A percentile compares a stretch with the other conserved stretches of the same genome.
These are phyloP conservation scores for Xenopus laevis DNA, from an alignment of 2,113 vertebrate genomes.

Conservation along the genomic window DNA sequence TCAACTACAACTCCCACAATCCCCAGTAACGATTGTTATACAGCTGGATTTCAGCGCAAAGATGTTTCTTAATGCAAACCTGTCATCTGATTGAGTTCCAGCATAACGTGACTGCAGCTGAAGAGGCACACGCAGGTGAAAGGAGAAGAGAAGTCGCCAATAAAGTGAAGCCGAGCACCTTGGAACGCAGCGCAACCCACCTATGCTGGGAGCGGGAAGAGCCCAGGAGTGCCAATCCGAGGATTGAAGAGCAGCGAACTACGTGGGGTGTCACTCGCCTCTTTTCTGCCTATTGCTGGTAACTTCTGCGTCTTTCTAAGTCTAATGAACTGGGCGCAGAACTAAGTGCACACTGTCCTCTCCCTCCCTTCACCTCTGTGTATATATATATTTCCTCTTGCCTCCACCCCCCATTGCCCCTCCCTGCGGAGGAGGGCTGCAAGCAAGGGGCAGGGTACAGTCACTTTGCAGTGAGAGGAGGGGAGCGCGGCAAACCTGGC, in stretches of 20 bases:
- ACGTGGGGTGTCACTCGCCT: not conserved
- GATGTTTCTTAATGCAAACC: too few species aligned
- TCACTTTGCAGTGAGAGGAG: too few species aligned
- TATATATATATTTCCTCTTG: not conserved
- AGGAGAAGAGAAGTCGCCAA: too few species aligned
- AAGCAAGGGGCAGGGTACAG: not conserved
- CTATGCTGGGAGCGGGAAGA: not conserved
- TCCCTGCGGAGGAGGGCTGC: slow-evolving; percentile 28
- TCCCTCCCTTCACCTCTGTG: slow-evolving; percentile 23
- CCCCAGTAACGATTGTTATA: too few species aligned
- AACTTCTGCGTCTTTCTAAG: slow-evolving; percentile 24
- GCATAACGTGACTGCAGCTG: too few species aligned
- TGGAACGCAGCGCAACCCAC: slow-evolving; percentile 9
- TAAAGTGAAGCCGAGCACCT: not conserved
- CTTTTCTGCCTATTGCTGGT: not conserved
- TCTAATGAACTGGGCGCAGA: slow-evolving; percentile 26
- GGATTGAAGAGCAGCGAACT: not conserved
- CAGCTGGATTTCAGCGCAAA: too few species aligned
- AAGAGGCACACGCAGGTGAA: too few species aligned
- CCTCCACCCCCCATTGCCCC: slow-evolving; percentile 21
- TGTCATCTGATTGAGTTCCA: too few species aligned
- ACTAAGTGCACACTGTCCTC: not conserved
- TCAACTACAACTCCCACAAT: too few species aligned
- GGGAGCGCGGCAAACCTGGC: too few species aligned
- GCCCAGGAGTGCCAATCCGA: not conserved